phyloP scores from a whole-genome alignment of 2,888 invertebrate species.

The Lymantria monacha region DNA sequence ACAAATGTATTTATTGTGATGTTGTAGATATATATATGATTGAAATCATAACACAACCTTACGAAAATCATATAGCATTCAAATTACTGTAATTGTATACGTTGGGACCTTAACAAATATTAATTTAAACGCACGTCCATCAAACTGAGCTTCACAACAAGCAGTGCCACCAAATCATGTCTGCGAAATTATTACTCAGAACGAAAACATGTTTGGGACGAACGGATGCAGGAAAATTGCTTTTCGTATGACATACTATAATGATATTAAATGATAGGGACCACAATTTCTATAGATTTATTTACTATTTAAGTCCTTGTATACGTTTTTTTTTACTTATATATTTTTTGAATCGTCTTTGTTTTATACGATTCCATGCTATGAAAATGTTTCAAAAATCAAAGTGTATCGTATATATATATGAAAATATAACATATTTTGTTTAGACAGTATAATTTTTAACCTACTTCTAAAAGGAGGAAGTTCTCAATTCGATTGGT shows the following conservation, averaged over 20 bases:
- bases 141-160: conserved; percentile 6
- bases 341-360: neutral
- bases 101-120: neutral
- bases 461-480: no score
- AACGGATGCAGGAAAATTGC: conserved; percentile 13
- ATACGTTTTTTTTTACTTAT: conserved; percentile 5
- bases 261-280: conserved; percentile 11
- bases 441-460: no score
- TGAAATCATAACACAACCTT: no score
- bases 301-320: conserved; percentile 21
- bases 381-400: no score
- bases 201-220: conserved; percentile 10
- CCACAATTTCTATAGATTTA: conserved; percentile 18
- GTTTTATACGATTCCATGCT: neutral
- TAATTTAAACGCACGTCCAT: conserved; percentile 11
- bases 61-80: neutral
- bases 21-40: no score
- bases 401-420: no score
- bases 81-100: neutral
- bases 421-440: no score
- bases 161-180: conserved; percentile 11
- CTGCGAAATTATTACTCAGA: conserved; percentile 10
- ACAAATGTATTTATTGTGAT: no score
- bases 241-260: conserved; percentile 12
- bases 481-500: no score